These are phyloP conservation scores for Stenopsyche tienmushanensis DNA, from an alignment of 1,140 invertebrate genomes.

Conservation along the genomic window DNA sequence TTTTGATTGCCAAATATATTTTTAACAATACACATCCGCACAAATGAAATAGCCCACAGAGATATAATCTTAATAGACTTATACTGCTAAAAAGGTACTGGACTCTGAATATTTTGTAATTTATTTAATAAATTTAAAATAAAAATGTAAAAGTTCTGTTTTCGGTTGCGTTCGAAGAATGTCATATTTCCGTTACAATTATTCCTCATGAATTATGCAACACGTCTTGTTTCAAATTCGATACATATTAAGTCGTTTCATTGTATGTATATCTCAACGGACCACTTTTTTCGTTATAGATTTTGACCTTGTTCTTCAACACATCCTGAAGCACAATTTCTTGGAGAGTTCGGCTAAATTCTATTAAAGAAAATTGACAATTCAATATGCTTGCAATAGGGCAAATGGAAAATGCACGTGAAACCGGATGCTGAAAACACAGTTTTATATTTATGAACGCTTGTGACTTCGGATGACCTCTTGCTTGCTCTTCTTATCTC, in stretches of 20 bases:
- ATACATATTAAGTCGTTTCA: neutral
- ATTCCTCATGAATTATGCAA: slow-evolving; percentile 30
- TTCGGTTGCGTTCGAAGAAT: slow-evolving; percentile 6
- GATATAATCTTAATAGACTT: too few species aligned
- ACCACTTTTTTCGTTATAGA: slow-evolving; percentile 2
- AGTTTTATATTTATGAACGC: neutral
- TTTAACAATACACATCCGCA: too few species aligned
- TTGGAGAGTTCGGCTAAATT: too few species aligned
- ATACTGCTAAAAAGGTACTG: too few species aligned
- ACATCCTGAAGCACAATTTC: neutral
- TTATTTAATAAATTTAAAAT: too few species aligned
- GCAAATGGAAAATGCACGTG: neutral
- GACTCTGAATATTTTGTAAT: too few species aligned
- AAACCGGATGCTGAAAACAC: neutral
- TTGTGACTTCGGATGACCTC: too few species aligned
- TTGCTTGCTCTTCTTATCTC: too few species aligned
- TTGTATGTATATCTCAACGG: neutral
- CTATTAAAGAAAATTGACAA: too few species aligned
- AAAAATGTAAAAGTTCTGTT: too few species aligned
- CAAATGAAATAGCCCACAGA: too few species aligned
- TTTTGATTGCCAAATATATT: too few species aligned
- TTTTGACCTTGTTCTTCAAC: slow-evolving; percentile 1
- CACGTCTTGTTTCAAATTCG: neutral
- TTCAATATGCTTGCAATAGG: neutral
- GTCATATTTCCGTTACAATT: slow-evolving; percentile 25